Conservation (phyloP, 2,113 vertebrate genomes). For the Hymenochirus boettgeri region DNA sequence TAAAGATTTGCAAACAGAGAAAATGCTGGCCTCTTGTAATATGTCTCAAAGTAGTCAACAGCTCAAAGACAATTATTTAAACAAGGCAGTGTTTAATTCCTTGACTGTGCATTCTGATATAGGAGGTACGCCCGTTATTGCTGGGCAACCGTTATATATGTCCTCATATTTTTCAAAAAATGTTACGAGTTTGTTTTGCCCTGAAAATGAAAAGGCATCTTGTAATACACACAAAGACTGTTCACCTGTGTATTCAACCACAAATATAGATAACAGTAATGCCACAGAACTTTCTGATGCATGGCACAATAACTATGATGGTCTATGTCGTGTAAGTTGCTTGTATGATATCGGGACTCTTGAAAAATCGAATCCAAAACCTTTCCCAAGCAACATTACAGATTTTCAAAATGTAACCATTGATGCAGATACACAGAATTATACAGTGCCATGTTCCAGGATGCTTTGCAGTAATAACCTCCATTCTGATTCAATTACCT, state of each 20-base stretch:
- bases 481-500: slow-evolving; percentile 18
- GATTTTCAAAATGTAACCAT: slow-evolving; percentile 63
- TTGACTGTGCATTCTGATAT: slow-evolving; percentile 46
- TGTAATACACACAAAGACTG: not conserved
- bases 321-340: slow-evolving; percentile 73
- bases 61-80: slow-evolving; percentile 60
- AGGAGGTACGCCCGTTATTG: slow-evolving; percentile 51
- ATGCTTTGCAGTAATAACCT: slow-evolving; percentile 34
- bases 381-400: slow-evolving; percentile 74
- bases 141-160: slow-evolving; percentile 71
- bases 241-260: not conserved
- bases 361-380: slow-evolving; percentile 54
- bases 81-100: not conserved
- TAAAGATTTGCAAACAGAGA: slow-evolving; percentile 7
- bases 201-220: slow-evolving; percentile 40
- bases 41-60: not conserved
- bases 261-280: not conserved
- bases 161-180: slow-evolving; percentile 83
- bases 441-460: slow-evolving; percentile 41
- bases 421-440: slow-evolving; percentile 50
- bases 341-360: slow-evolving; percentile 58
- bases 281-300: not conserved
- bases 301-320: slow-evolving; percentile 15
- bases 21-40: not conserved
- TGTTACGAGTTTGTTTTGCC: slow-evolving; percentile 57